phyloP scores from a whole-genome alignment of 2,797 vertebrate species.

The Tauraco hartlaubi region DNA sequence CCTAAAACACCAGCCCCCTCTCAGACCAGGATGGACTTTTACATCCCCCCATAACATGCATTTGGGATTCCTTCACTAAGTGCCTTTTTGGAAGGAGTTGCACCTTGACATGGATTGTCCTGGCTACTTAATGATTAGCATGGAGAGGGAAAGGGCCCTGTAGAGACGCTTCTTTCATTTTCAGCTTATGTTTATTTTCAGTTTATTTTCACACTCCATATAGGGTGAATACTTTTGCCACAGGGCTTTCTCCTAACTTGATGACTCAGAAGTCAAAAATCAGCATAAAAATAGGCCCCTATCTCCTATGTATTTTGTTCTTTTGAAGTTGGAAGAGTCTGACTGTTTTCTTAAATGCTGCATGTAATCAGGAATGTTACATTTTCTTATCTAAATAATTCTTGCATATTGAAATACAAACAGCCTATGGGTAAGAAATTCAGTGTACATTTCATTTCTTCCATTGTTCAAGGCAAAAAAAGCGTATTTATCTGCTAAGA shows the following conservation, averaged over 20 bases:
- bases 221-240: not conserved
- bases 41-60: not conserved
- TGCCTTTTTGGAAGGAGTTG: not conserved
- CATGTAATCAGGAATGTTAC: not conserved
- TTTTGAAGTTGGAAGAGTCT: not conserved
- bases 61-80: not conserved
- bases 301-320: not conserved
- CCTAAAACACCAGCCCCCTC: not conserved
- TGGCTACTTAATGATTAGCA: not conserved
- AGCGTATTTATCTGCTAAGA: not conserved
- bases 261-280: constrained; percentile 2
- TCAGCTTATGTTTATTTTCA: not conserved
- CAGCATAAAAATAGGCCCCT: not conserved
- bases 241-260: not conserved
- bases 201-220: not conserved
- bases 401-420: not conserved
- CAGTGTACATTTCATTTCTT: not conserved
- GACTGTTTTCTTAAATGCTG: not conserved
- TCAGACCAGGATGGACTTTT: not conserved
- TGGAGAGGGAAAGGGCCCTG: not conserved
- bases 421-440: not conserved
- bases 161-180: not conserved
- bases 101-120: not conserved
- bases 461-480: not conserved
- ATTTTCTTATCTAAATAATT: not conserved